These are phyloP conservation scores for Petrophora chlorosata DNA, from an alignment of 2,888 invertebrate species.

Conservation along the genomic window DNA sequence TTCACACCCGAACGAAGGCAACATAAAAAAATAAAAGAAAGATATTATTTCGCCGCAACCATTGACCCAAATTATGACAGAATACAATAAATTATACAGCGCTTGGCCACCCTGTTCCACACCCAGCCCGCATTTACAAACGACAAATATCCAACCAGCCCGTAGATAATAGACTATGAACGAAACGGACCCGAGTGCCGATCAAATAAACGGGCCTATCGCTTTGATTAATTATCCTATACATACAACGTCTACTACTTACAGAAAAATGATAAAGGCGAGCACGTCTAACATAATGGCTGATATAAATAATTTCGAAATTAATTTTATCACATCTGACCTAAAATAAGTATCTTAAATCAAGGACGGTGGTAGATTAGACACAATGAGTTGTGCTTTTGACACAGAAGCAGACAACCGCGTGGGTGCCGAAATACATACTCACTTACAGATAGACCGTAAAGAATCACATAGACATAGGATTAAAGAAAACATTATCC, in stretches of 20 bases:
- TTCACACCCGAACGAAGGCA: constrained; percentile 10
- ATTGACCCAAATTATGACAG: constrained; percentile 32
- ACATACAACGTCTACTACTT: constrained; percentile 4
- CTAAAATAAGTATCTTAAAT: constrained; percentile 24
- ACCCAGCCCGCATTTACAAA: constrained; percentile 47
- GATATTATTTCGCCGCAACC: constrained; percentile 26
- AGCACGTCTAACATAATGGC: constrained; percentile 8
- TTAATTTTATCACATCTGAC: constrained; percentile 19
- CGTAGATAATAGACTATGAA: constrained; percentile 29
- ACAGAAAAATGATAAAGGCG: constrained; percentile 16
- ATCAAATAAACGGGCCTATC: constrained; percentile 25
- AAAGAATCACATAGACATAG: constrained; percentile 31
- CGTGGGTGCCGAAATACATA: constrained; percentile 50
- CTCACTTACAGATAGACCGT: constrained; percentile 47
- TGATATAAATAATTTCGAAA: constrained; percentile 10
- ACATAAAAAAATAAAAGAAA: constrained; percentile 24
- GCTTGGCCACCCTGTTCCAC: constrained; percentile 28
- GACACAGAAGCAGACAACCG: constrained; percentile 42
- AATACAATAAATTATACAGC: constrained; percentile 34
- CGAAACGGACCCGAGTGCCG: constrained; percentile 15
- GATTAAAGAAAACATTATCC: constrained; percentile 24
- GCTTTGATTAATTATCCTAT: constrained; percentile 25
- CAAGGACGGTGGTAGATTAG: constrained; percentile 31
- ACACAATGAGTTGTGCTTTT: constrained; percentile 40
- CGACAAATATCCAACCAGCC: constrained; percentile 51